Base-by-base conservation (phyloP, 1,140 invertebrate species). In the Agrypnia vestita region DNA sequence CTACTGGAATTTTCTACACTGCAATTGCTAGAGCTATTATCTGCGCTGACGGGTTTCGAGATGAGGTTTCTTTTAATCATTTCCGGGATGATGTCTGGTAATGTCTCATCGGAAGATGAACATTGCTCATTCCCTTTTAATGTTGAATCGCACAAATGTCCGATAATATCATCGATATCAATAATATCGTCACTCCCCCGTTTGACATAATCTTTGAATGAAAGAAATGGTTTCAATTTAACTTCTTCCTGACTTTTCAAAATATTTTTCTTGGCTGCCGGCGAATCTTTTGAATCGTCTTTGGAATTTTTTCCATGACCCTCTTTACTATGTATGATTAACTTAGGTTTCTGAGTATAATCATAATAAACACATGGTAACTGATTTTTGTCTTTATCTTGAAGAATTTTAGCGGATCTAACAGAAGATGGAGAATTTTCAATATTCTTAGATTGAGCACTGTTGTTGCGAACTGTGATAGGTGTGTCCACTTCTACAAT, bases 401-500 rank as follows among this genome's bases (percentile, higher is more conserved):
- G 17, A 75, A 25, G 12, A 17, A 78, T 84, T 62, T 82, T 83
- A 64, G 85, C 80, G 77, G 19, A 81, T 84, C 12, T 62, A 85
- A 84, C 87, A 4, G 84, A 64, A 84, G 85, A 86, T 4, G 86
- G 47, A 79, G 64, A 76, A 10, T 56, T 10, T 51, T 83, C 77
- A 0, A 82, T 12, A 19, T 53, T 51, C 43, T 61, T 78, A 1
- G 79, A 83, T 25, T 15, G 35, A 0, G 19, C 21, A 44, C 76
- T 83, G 19, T 25, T 43, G 73, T 84, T 83, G 49, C 87, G 89
- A 84, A 49, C 62, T 13, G 83, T 86, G 51, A 91, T 90, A 4
- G 91, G 91, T 8, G 91, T 92, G 84, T 92, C 92, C 3, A 92
- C 89, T 89, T 94, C 93, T 6, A 91, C 86, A 56, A 94, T 93